phyloP scores from a whole-genome alignment of 2,888 invertebrate genomes.

The Scaptomyza reducta region DNA sequence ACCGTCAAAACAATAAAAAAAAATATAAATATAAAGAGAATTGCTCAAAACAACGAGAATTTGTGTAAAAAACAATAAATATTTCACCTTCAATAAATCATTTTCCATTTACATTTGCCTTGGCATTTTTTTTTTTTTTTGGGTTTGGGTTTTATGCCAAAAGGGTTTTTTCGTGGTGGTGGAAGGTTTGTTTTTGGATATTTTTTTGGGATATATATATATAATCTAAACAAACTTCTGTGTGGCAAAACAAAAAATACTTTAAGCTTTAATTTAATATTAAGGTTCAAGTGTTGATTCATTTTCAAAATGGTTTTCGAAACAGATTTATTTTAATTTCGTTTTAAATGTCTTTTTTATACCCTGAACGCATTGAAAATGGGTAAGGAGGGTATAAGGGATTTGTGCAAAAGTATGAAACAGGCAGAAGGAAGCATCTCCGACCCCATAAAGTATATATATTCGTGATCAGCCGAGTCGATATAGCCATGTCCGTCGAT shows the following conservation, averaged over 20 bases:
- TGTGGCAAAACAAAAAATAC: constrained; percentile 17
- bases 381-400: too few relatives aligned
- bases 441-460: too few relatives aligned
- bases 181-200: constrained; percentile 16
- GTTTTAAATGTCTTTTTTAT: too few relatives aligned
- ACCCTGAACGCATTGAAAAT: too few relatives aligned
- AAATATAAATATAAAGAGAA: too few relatives aligned
- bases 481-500: too few relatives aligned
- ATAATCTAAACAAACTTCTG: constrained; percentile 42
- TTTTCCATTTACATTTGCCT: constrained; percentile 56
- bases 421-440: too few relatives aligned
- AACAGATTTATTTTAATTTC: too few relatives aligned
- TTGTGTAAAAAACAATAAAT: constrained; percentile 81
- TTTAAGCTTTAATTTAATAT: constrained; percentile 27
- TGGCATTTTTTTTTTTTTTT: background rate
- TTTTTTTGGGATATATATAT: constrained; percentile 25
- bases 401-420: too few relatives aligned
- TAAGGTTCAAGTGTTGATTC: background rate
- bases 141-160: constrained; percentile 16
- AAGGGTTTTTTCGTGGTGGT: constrained; percentile 33
- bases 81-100: constrained; percentile 83
- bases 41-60: constrained; percentile 46
- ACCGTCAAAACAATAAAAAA: constrained; percentile 23
- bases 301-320: too few relatives aligned
- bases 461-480: too few relatives aligned